Percentiles rank a stretch among this genome's conserved stretches.
Conservation (phyloP, 2,888 invertebrate genomes). For the Nebria brevicollis region DNA sequence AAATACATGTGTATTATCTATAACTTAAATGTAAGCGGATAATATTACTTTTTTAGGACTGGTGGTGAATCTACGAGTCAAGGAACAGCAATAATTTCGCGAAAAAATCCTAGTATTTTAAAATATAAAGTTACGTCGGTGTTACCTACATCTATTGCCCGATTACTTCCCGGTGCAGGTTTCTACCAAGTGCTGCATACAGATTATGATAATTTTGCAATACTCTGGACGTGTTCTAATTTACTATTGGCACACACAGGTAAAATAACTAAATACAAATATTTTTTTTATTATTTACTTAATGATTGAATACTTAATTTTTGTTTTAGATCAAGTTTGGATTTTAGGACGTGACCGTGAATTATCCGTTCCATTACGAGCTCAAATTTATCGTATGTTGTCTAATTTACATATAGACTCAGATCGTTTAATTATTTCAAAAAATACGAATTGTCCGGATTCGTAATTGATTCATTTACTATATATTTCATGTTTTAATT, state of each 20-base stretch:
- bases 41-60: slow-evolving; percentile 65
- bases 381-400: slow-evolving; percentile 73
- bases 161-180: slow-evolving; percentile 77
- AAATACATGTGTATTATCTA: neutral
- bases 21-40: neutral
- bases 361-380: slow-evolving; percentile 71
- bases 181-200: slow-evolving; percentile 77
- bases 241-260: slow-evolving; percentile 72
- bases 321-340: slow-evolving; percentile 74
- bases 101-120: slow-evolving; percentile 61
- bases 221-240: slow-evolving; percentile 79
- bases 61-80: slow-evolving; percentile 69
- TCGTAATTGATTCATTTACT: neutral
- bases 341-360: slow-evolving; percentile 74
- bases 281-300: no score
- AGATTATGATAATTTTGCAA: slow-evolving; percentile 77
- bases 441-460: slow-evolving; percentile 71
- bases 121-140: slow-evolving; percentile 70
- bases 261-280: slow-evolving; percentile 54
- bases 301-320: slow-evolving; percentile 19
- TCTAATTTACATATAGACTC: slow-evolving; percentile 71
- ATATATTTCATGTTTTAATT: neutral
- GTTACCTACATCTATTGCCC: slow-evolving; percentile 73
- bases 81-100: slow-evolving; percentile 70
- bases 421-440: slow-evolving; percentile 76